These are phyloP conservation scores for Nymphalis c-album DNA, from an alignment of 2,888 invertebrate species.

Conservation along the genomic window DNA sequence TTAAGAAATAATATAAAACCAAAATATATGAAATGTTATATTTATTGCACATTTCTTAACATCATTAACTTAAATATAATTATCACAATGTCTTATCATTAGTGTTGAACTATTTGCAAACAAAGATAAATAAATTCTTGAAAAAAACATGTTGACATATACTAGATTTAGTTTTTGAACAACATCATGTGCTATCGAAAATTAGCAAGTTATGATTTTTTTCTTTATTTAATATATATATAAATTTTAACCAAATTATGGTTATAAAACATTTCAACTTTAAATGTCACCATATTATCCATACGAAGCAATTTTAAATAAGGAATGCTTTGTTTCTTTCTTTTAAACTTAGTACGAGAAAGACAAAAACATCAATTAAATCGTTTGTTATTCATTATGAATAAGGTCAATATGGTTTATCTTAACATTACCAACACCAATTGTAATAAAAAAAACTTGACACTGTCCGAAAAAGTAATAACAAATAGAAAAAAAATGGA, in stretches of 20 bases:
- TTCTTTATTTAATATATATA: background rate
- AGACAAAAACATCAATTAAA: background rate
- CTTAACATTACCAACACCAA: constrained; percentile 8
- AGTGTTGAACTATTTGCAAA: constrained; percentile 22
- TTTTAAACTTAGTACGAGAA: background rate
- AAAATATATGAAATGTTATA: constrained; percentile 17
- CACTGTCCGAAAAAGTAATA: too few relatives aligned
- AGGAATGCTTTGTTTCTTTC: background rate
- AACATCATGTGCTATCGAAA: background rate
- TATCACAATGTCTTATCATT: constrained; percentile 40
- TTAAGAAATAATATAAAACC: background rate
- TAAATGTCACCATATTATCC: background rate
- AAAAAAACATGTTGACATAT: background rate
- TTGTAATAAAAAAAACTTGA: background rate
- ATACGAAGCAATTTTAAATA: background rate
- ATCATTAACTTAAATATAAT: constrained; percentile 35
- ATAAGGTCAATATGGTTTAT: background rate
- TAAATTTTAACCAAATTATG: background rate
- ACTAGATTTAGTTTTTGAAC: background rate
- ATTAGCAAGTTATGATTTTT: too few relatives aligned
- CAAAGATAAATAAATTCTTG: constrained; percentile 9
- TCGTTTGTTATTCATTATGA: background rate
- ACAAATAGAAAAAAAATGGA: too few relatives aligned
- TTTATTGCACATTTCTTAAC: constrained; percentile 24
- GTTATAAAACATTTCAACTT: background rate